Percentiles rank a stretch among this genome's conserved stretches.
Conservation (phyloP, 2,797 vertebrate species). For the Sebastes vulpes region DNA sequence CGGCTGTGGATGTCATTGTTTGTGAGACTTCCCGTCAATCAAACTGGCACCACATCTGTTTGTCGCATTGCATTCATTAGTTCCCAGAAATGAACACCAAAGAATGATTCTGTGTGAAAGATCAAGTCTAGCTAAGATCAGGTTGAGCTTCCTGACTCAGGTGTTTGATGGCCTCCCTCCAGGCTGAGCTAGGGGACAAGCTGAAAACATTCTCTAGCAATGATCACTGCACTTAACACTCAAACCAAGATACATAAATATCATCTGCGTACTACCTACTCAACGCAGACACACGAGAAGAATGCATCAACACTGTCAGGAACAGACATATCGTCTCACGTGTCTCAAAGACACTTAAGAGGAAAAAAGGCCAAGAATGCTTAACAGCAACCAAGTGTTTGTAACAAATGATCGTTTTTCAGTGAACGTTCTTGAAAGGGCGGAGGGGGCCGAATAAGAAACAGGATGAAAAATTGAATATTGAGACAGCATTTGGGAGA, state of each 20-base stretch:
- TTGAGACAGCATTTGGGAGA: conserved; percentile 31
- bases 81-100: conserved; percentile 27
- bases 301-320: neutral
- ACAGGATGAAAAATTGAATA: conserved; percentile 5
- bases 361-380: neutral
- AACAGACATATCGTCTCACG: neutral
- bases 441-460: neutral
- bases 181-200: neutral
- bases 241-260: neutral
- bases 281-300: neutral
- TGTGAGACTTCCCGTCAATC: conserved; percentile 12
- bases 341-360: neutral
- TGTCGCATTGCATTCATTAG: conserved; percentile 11
- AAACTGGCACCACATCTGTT: neutral
- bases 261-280: neutral
- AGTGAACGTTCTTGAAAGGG: conserved; percentile 17
- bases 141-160: neutral
- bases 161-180: neutral
- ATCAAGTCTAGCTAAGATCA: neutral
- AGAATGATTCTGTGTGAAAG: neutral
- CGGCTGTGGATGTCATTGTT: neutral
- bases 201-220: neutral
- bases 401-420: neutral
- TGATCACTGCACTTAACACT: neutral
- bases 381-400: conserved; percentile 1